Conservation (phyloP, 2,797 vertebrate genomes). For the Tinamus major region DNA sequence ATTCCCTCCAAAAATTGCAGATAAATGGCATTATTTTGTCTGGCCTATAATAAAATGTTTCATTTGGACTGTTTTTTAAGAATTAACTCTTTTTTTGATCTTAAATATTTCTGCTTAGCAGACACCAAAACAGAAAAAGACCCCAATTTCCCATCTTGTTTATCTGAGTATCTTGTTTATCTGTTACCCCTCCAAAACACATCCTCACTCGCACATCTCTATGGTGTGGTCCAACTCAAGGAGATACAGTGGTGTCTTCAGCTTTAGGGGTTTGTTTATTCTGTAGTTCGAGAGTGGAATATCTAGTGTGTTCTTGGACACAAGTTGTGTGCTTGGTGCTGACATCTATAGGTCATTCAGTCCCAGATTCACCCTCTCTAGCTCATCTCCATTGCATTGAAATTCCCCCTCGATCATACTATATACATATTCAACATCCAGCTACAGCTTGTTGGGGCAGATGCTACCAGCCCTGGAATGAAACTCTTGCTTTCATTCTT, state of each 20-base stretch:
- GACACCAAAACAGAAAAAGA: neutral
- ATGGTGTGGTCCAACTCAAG: neutral
- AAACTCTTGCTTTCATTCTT: neutral
- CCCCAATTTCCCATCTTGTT: neutral
- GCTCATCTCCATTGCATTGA: neutral
- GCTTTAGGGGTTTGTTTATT: neutral
- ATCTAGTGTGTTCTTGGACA: neutral
- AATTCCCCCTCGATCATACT: neutral
- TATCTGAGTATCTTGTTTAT: neutral
- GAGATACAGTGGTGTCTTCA: neutral
- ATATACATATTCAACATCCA: neutral
- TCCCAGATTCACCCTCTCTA: neutral
- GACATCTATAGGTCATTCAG: neutral
- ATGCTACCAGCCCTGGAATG: neutral
- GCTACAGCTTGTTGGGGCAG: neutral
- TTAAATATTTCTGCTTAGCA: neutral
- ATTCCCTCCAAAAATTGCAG: neutral
- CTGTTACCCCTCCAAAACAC: neutral
- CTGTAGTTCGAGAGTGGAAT: rapidly evolving
- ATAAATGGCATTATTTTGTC: neutral
- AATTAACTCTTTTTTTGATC: neutral
- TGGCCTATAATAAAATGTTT: neutral
- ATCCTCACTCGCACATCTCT: neutral
- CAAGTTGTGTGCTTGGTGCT: neutral
- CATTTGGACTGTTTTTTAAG: neutral